These are phyloP conservation scores for Sebastes taczanowskii DNA, from an alignment of 2,797 vertebrate species.

Conservation along the genomic window DNA sequence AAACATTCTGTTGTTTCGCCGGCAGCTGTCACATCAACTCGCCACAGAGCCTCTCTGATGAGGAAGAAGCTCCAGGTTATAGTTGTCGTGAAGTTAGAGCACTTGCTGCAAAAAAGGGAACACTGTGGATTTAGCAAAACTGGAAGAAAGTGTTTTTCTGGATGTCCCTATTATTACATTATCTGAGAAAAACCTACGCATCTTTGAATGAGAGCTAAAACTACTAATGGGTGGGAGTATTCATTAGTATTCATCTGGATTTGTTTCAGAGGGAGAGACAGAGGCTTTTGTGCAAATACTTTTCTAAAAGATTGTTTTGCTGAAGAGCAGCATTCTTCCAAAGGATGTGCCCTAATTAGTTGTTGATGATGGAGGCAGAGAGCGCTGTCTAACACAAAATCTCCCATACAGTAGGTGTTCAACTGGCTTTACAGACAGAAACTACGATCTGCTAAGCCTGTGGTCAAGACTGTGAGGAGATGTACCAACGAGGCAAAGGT, in stretches of 20 bases:
- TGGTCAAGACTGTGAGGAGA: background rate
- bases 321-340: background rate
- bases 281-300: background rate
- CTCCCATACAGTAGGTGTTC: background rate
- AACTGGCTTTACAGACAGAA: background rate
- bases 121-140: constrained; percentile 3
- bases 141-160: background rate
- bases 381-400: background rate
- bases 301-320: background rate
- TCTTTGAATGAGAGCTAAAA: background rate
- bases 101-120: background rate
- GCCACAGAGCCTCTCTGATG: constrained; percentile 9
- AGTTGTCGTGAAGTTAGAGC: background rate
- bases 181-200: background rate
- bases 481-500: background rate
- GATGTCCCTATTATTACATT: background rate
- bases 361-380: background rate
- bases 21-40: constrained; percentile 38
- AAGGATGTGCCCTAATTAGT: background rate
- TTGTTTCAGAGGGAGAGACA: background rate
- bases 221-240: background rate
- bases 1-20: constrained; percentile 14
- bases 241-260: background rate
- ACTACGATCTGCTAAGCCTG: background rate
- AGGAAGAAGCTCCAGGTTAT: constrained; percentile 21